These are phyloP conservation scores for Tinamus guttatus DNA, from an alignment of 2,113 vertebrate genomes.

Conservation along the genomic window DNA sequence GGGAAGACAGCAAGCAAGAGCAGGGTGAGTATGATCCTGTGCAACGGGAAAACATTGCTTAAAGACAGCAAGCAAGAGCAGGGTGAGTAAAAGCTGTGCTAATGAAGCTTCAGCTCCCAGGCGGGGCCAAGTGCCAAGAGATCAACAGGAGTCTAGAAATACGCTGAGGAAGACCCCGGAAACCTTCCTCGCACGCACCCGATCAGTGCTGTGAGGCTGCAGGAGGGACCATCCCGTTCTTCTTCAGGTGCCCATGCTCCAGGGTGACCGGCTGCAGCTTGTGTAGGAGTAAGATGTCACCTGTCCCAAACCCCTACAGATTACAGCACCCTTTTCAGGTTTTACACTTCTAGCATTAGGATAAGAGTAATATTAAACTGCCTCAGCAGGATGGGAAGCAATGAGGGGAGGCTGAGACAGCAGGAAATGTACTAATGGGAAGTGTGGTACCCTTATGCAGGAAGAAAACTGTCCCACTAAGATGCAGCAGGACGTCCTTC, in stretches of 20 bases:
- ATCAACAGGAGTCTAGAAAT: not conserved
- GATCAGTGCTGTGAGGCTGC: not conserved
- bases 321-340: not conserved
- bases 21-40: not conserved
- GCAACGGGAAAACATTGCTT: not conserved
- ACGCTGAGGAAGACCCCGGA: not conserved
- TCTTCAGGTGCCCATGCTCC: not conserved
- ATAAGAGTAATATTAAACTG: not conserved
- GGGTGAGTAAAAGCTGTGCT: not conserved
- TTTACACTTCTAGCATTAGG: not conserved
- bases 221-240: not conserved
- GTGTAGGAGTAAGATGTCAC: not conserved
- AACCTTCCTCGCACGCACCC: not conserved
- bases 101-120: accelerated
- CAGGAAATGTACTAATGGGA: not conserved
- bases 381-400: not conserved
- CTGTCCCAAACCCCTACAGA: not conserved
- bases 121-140: not conserved
- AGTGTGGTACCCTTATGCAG: not conserved
- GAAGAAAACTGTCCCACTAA: not conserved
- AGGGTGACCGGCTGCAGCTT: not conserved
- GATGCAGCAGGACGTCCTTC: not conserved
- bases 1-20: not conserved
- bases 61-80: accelerated
- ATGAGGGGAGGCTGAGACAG: not conserved